phyloP scores from a whole-genome alignment of 2,797 vertebrate genomes.

The Microctenopoma steveboyesi region DNA sequence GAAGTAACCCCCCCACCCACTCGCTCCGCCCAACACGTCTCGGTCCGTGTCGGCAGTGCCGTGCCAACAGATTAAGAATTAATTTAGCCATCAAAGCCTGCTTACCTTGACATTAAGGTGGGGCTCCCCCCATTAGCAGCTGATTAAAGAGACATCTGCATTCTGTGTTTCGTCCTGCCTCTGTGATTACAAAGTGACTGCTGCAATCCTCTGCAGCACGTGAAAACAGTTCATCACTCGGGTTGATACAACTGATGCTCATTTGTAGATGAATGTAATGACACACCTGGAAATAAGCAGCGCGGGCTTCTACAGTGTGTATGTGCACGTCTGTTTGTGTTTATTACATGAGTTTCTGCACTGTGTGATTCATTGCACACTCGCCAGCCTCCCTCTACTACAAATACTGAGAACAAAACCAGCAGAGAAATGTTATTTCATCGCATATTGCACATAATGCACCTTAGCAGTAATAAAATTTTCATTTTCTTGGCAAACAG shows the following conservation, averaged over 20 bases:
- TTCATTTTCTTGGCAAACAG: constrained; percentile 19
- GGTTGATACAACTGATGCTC: constrained; percentile 41
- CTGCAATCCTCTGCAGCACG: constrained; percentile 59
- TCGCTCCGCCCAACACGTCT: constrained; percentile 43
- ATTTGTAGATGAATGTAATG: constrained; percentile 29
- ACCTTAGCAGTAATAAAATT: constrained; percentile 25
- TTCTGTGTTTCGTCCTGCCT: constrained; percentile 60
- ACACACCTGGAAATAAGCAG: constrained; percentile 34
- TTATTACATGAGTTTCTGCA: constrained; percentile 36
- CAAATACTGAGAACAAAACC: constrained; percentile 3
- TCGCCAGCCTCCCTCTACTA: constrained; percentile 31
- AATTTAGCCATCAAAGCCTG: constrained; percentile 72
- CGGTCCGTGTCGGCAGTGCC: constrained; percentile 50
- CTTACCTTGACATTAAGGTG: constrained; percentile 76
- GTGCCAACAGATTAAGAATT: constrained; percentile 72
- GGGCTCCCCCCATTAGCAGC: constrained; percentile 45
- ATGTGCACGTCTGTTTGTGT: constrained; percentile 24
- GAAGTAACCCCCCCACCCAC: constrained; percentile 49
- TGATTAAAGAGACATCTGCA: constrained; percentile 61
- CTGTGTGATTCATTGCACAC: constrained; percentile 35
- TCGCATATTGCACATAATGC: constrained; percentile 18
- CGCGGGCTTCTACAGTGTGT: constrained; percentile 5
- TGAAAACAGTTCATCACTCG: constrained; percentile 53
- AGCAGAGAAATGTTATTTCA: constrained; percentile 16
- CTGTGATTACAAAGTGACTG: constrained; percentile 56